These are phyloP conservation scores for Dreissena polymorpha DNA, from an alignment of 1,140 invertebrate species.

Conservation along the genomic window DNA sequence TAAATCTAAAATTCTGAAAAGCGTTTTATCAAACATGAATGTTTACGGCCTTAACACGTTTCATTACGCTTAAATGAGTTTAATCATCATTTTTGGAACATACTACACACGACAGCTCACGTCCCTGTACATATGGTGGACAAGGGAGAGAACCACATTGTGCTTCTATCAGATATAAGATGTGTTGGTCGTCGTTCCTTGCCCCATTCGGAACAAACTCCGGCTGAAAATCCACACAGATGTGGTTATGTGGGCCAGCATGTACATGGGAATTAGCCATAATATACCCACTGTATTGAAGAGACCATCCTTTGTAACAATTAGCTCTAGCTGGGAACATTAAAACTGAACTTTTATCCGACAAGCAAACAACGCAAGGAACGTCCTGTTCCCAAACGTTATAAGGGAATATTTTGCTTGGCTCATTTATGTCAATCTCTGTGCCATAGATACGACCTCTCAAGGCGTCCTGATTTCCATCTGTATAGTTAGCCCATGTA, in stretches of 20 bases:
- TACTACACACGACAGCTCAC: slow-evolving; percentile 60
- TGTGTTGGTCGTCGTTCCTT: slow-evolving; percentile 36
- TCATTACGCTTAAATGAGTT: too few relatives aligned
- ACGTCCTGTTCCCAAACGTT: slow-evolving; percentile 9
- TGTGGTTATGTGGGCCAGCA: slow-evolving; percentile 17
- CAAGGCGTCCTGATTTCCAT: neutral
- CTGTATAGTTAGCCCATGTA: neutral
- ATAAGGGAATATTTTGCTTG: neutral
- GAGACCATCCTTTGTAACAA: slow-evolving; percentile 47
- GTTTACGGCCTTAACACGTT: too few relatives aligned
- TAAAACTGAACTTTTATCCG: too few relatives aligned
- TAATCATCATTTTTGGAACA: slow-evolving; percentile 42
- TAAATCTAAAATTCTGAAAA: too few relatives aligned
- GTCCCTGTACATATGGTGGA: slow-evolving; percentile 50
- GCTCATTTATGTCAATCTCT: slow-evolving; percentile 17
- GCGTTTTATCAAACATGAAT: too few relatives aligned
- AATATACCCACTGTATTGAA: slow-evolving; percentile 55
- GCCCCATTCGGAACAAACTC: slow-evolving; percentile 22
- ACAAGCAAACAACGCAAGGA: slow-evolving; percentile 52
- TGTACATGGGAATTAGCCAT: slow-evolving; percentile 34
- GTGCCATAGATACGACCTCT: slow-evolving; percentile 6
- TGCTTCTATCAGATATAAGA: slow-evolving; percentile 52
- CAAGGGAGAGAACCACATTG: slow-evolving; percentile 58
- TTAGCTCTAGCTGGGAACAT: neutral
- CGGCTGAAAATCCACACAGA: slow-evolving; percentile 55